Evolutionary conservation across 2,888 invertebrate species (phyloP).

Genomic region (Byasa hedistus): DNA sequence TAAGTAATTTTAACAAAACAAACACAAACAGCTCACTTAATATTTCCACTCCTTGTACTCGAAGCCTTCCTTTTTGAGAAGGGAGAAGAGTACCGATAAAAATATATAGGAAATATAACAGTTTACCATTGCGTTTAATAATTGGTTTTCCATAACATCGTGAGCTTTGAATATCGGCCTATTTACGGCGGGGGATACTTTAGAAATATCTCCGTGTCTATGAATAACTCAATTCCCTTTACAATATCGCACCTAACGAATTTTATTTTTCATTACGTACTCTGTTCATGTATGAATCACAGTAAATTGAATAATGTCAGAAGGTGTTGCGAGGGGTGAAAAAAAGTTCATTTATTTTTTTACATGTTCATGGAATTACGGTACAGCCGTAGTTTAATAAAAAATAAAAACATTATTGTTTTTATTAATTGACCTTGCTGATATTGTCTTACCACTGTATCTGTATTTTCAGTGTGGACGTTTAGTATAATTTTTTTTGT

Average conservation of each 20-base stretch:
- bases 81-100: too few relatives aligned
- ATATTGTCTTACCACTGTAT: too few relatives aligned
- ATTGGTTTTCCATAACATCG: neutral
- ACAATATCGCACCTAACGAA: slow-evolving; percentile 19
- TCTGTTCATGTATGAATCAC: slow-evolving; percentile 7
- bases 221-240: slow-evolving; percentile 21
- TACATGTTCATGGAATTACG: neutral
- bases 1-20: too few relatives aligned
- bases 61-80: too few relatives aligned
- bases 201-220: neutral
- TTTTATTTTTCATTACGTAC: slow-evolving; percentile 15
- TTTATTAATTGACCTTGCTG: too few relatives aligned
- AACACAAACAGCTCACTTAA: too few relatives aligned
- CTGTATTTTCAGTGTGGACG: too few relatives aligned
- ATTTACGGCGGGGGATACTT: neutral
- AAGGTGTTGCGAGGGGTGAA: slow-evolving; percentile 5
- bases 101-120: neutral
- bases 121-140: neutral
- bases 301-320: slow-evolving; percentile 22
- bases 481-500: too few relatives aligned
- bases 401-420: too few relatives aligned
- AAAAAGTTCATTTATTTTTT: neutral
- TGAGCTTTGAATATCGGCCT: neutral
- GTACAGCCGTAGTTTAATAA: neutral
- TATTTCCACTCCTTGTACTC: too few relatives aligned